Percentiles rank a stretch among this genome's conserved stretches.
phyloP scores from a whole-genome alignment of 2,888 invertebrate species.

The Mythimna albipuncta region DNA sequence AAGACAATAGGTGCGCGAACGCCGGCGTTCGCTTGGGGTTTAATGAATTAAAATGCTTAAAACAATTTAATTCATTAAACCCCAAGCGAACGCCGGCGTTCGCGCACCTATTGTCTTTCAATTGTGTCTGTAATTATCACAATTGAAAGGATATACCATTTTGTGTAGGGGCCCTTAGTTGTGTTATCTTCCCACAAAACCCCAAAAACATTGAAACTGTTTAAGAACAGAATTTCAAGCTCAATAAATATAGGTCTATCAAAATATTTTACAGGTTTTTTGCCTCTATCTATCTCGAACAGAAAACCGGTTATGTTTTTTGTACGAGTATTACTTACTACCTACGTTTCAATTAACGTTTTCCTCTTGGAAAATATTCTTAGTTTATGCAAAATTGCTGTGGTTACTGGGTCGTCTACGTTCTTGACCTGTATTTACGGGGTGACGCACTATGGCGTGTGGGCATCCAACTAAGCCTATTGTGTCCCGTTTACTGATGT shows the following conservation, averaged over 20 bases:
- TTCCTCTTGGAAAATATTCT: conserved; percentile 6
- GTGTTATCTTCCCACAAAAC: neutral
- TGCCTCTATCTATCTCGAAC: no score
- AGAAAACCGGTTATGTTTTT: neutral
- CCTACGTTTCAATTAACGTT: neutral
- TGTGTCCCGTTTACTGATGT: conserved; percentile 29
- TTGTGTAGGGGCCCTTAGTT: no score
- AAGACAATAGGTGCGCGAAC: no score
- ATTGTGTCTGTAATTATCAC: no score
- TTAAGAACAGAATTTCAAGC: neutral
- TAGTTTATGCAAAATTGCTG: conserved; percentile 27
- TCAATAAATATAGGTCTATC: neutral
- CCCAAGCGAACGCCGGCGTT: no score
- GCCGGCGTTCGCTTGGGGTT: no score
- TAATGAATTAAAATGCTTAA: no score
- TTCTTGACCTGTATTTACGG: conserved; percentile 53
- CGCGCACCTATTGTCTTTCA: no score
- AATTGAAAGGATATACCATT: no score
- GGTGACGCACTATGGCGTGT: conserved; percentile 42
- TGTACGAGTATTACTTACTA: neutral
- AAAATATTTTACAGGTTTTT: neutral
- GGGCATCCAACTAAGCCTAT: conserved; percentile 41
- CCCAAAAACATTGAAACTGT: neutral
- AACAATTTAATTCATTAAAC: no score
- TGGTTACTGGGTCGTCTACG: conserved; percentile 18